Base-by-base conservation (phyloP, 2,888 invertebrate species). In the Synanthedon tipuliformis region DNA sequence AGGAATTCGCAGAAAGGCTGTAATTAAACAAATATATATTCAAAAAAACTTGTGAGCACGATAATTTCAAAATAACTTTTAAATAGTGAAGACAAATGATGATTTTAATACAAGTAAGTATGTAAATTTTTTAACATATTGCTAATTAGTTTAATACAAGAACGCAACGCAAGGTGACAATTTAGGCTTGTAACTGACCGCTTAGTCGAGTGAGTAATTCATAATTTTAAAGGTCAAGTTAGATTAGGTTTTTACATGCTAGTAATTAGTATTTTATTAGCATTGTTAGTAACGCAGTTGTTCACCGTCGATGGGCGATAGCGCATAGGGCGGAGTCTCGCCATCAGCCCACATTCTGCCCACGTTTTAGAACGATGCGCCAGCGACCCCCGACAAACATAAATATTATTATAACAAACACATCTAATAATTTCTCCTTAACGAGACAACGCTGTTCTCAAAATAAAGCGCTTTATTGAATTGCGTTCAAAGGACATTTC, bases 291-390 rank as follows among this genome's bases (percentile, higher is more conserved):
- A 11, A 7, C 15, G 15, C 27, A n/a, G 57, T 57, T 63, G 71
- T 66, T 64, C 61, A 56, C 60, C 54, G 56, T 56, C 52, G 60
- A 61, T 61, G 58, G 51, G 53, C 61, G 68, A 71, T 71, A 71
- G 62, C 55, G 57, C 52, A 58, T 53, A 58, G 59, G 62, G 64
- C 63, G 58, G 56, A 63, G 61, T 53, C 58, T 57, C 61, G 61
- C 64, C 63, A 56, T 57, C 63, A 61, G 65, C 63, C 66, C 61
- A 60, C 66, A 67, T 67, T 58, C 57, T 57, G 55, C 71, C 69
- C 66, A 65, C 68, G 65, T 66, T 34, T 10, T 34, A 34, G 34
- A 34, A 62, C 61, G 57, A 54, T 48, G 45, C 54, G 60, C 55
- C 51, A 48, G 56, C 50, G 50, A 56, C 51, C 51, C 51, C 54